Percentiles rank a stretch among this genome's conserved stretches.
Evolutionary conservation across 2,888 invertebrate genomes (phyloP).

Genomic region (Cosmia pyralina): DNA sequence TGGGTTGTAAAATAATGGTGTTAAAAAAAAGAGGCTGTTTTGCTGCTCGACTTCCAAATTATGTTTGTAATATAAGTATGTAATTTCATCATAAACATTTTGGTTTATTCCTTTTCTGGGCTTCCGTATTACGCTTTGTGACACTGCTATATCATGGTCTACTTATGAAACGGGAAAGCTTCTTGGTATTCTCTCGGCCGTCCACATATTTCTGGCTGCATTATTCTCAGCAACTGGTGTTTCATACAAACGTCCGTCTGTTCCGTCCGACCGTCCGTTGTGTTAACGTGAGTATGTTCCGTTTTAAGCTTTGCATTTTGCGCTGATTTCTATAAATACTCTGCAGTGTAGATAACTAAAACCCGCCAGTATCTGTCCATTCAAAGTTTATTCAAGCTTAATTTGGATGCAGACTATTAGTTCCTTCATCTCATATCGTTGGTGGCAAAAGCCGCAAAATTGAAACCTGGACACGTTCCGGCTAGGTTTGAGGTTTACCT

Average conservation of each 20-base stretch:
- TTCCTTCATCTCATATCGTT: constrained; percentile 4
- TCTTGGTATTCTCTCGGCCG: background rate
- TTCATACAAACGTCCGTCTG: background rate
- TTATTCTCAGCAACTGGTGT: background rate
- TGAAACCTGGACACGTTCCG: constrained; percentile 42
- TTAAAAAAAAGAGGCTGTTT: constrained; percentile 41
- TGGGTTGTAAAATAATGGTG: constrained; percentile 34
- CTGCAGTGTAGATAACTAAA: background rate
- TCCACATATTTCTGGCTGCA: background rate
- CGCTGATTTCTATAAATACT: background rate
- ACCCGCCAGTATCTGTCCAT: background rate
- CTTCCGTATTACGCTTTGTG: background rate
- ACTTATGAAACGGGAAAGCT: background rate
- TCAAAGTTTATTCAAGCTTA: constrained; percentile 2
- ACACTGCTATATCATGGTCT: background rate
- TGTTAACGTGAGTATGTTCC: background rate
- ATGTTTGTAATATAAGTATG: constrained; percentile 3
- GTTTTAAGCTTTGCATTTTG: background rate
- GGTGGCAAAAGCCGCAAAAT: constrained; percentile 35
- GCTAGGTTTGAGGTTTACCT: constrained; percentile 16
- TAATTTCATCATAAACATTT: background rate
- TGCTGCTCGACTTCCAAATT: constrained; percentile 23
- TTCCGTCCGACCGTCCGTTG: too few relatives aligned
- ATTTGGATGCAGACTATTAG: background rate
- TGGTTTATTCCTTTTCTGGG: background rate